A percentile compares a stretch with the other conserved stretches of the same genome.
phyloP scores from a whole-genome alignment of 2,797 vertebrate genomes.

The Bradypus variegatus region DNA sequence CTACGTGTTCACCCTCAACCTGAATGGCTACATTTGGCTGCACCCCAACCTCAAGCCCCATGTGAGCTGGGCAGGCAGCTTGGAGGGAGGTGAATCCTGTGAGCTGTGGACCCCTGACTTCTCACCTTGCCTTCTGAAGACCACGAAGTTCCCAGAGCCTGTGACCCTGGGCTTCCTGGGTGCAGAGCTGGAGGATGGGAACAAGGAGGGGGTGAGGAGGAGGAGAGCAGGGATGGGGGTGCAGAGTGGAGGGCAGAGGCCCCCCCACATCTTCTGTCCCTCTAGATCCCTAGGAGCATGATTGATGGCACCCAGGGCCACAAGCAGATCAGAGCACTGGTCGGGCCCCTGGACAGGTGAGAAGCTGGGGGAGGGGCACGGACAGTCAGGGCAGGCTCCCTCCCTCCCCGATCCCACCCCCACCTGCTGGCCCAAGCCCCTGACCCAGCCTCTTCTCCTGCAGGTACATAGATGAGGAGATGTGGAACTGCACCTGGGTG shows the following conservation, averaged over 20 bases:
- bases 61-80: constrained; percentile 71
- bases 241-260: background rate
- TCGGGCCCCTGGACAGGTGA: constrained; percentile 97
- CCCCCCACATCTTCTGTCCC: background rate
- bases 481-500: constrained; percentile 93
- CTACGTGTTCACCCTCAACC: constrained; percentile 93
- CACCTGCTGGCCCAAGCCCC: no score
- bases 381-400: no score
- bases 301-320: constrained; percentile 89
- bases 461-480: constrained; percentile 92
- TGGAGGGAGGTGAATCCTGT: background rate
- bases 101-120: background rate
- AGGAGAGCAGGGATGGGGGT: background rate
- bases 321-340: constrained; percentile 88
- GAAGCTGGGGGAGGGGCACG: background rate
- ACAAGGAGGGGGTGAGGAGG: constrained; percentile 89
- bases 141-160: constrained; percentile 92
- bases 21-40: constrained; percentile 93
- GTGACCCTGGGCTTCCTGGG: constrained; percentile 96
- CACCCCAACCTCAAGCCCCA: constrained; percentile 95
- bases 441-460: no score
- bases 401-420: no score
- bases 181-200: constrained; percentile 91
- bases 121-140: constrained; percentile 72
- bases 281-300: constrained; percentile 93